Percentiles rank a stretch among this genome's conserved stretches.
Conservation (phyloP, 2,888 invertebrate species). For the Orthosia cruda region DNA sequence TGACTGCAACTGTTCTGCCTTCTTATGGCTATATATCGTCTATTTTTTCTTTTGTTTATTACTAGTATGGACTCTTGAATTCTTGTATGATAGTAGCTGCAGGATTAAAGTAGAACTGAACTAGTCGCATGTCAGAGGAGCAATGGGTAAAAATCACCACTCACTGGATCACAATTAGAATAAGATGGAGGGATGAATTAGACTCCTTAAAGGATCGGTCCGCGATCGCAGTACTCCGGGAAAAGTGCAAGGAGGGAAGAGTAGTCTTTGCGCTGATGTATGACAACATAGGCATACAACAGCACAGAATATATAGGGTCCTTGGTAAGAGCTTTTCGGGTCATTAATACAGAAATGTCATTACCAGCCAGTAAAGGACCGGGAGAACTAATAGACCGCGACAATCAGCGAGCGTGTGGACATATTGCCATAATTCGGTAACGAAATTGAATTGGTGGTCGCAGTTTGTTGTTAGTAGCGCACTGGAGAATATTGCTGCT, state of each 20-base stretch:
- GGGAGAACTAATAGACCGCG: conserved; percentile 47
- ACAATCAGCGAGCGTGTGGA: conserved; percentile 47
- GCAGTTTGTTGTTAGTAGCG: conserved; percentile 30
- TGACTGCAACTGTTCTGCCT: conserved; percentile 67
- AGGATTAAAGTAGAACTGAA: not conserved
- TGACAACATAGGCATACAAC: not conserved
- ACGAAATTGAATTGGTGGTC: conserved; percentile 47
- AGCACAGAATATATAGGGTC: not conserved
- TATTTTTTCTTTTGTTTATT: conserved; percentile 35
- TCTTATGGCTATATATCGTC: not conserved
- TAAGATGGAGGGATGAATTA: not conserved
- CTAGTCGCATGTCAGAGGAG: not conserved
- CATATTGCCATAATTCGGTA: conserved; percentile 52
- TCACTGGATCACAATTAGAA: not conserved
- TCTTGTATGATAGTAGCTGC: not conserved
- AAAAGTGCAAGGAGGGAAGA: not conserved
- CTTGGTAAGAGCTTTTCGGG: conserved; percentile 27
- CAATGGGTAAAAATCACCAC: not conserved
- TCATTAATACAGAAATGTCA: conserved; percentile 56
- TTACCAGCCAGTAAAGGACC: conserved; percentile 30
- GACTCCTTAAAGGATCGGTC: not conserved
- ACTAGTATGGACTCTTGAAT: not conserved
- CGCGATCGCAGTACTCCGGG: not conserved
- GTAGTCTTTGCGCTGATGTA: too few relatives aligned
- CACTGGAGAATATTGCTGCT: conserved; percentile 16